Conservation (phyloP, 2,113 vertebrate species). For the Noturus placidus region DNA sequence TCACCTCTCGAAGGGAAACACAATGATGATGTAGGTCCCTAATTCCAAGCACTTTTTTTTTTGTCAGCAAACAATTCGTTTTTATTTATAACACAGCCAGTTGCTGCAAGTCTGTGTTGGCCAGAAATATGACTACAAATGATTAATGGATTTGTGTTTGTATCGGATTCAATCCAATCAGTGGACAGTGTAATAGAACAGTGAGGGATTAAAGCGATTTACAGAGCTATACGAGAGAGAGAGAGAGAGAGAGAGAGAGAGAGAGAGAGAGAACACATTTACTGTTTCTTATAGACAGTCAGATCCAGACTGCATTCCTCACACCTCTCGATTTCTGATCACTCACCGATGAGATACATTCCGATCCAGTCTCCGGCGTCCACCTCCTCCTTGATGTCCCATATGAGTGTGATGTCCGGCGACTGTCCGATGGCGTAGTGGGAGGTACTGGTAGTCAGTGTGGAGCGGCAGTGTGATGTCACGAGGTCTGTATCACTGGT, state of each 20-base stretch:
- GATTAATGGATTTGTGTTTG: slow-evolving; percentile 12
- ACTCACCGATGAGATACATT: slow-evolving; percentile 86
- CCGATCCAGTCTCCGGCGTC: slow-evolving; percentile 91
- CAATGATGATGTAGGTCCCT: neutral
- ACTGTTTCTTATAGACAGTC: neutral
- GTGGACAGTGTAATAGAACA: slow-evolving; percentile 5
- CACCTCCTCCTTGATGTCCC: slow-evolving; percentile 92
- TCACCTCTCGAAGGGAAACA: neutral
- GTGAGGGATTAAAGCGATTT: neutral
- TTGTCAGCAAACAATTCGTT: neutral
- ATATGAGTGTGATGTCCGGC: slow-evolving; percentile 81
- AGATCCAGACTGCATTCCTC: neutral
- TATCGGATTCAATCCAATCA: neutral
- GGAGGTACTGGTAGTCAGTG: slow-evolving; percentile 83
- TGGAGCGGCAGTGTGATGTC: slow-evolving; percentile 86
- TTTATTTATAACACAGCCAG: slow-evolving; percentile 2
- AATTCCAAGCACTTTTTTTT: neutral
- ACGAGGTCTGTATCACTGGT: slow-evolving; percentile 88
- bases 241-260: neutral
- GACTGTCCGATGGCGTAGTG: slow-evolving; percentile 85
- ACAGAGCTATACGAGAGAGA: neutral
- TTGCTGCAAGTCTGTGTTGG: neutral
- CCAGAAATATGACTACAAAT: neutral
- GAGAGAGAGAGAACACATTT: neutral
- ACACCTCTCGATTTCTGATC: neutral